Evolutionary conservation across 1,140 invertebrate species (phyloP), one percentile per base, ranked within the genome.

Genomic region (Aphaenogaster rudis): DNA sequence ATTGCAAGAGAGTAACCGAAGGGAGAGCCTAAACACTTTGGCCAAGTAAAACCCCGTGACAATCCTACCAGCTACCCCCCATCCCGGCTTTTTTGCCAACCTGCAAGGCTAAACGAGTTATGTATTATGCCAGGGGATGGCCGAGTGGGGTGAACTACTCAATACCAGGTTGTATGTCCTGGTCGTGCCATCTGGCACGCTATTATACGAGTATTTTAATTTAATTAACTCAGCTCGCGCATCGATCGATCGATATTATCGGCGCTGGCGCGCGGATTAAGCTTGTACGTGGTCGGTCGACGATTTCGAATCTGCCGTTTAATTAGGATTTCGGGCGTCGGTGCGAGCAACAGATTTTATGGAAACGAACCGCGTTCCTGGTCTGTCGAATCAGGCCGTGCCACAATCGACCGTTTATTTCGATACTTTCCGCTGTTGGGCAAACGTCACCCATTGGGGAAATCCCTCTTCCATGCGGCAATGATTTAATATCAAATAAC

Each of bases 161-260:
- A 91, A 93, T 93, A 93, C 93, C 93, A 94, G 91, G 94, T 94
- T 95, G 94, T 94, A 94, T 93, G 88, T 94, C 93, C 94, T 93
- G 92, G 90, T 90, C 87, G 87, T 91, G 94, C 95, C 95, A 95
- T 95, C 94, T 95, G 94, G 94, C 94, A 61, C 91, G 92, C 94
- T 95, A 95, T 95, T 95, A 95, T 94, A 95, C 92, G 93, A 95
- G 94, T 94, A 95, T 95, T 95, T 95, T 95, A 95, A 95, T 95
- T 95, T 95, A 95, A 95, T 95, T 95, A 94, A 95, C 94, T 95
- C 90, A 91, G 88, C 93, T 93, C 92, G 92, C 91, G 42, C 54
- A 84, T 74, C 80, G 54, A 93, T 94, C 93, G 94, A 94, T 95
- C 94, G 94, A 95, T 95, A 95, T 95, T 95, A 95, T 95, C 93